Evolutionary conservation across 2,113 vertebrate genomes (phyloP), one percentile per base, ranked within the genome.

Genomic region (Cavia aperea): DNA sequence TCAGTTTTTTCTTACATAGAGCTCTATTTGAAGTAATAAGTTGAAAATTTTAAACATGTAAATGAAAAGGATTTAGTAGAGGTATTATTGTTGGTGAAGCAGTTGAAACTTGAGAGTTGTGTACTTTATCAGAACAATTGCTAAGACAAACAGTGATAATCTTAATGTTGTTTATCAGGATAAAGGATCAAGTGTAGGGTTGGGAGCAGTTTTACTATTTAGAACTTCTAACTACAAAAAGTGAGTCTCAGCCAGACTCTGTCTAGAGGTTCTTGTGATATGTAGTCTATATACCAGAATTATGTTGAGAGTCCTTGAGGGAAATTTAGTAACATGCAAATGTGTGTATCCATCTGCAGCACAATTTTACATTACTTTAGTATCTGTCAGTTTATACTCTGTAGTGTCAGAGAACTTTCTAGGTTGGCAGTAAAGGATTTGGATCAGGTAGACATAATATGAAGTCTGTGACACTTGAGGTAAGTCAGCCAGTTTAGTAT

Each of bases 381-480:
- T 83, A 56, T 84, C 66, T 94, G 72, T 54, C 29, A 85, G 21
- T 46, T 92, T 51, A 15, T 81, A 31, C 14, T 56, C 63, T 87
- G n/a, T 84, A 15, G 81, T 75, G 18, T 89, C 36, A 81, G 56
- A 72, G 82, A 86, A 89, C 66, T 87, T 93, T 10, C n/a, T 60
- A 88, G 49, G 12, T 56, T 92, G 82, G 43, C 79, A 86, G 82
- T 56, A 93, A 93, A 93, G 54, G 29, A 88, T 92, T 86, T 93
- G 19, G 43, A 75, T 86, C 91, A 88, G 78, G 79, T 43, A 68
- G 23, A 82, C 77, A 10, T 83, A 60, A 88, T 54, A 3, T 70
- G 51, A 96, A 93, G 39, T 89, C 68, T 96, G 63, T 94, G 88
- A 84, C 46, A 79, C 86, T 33, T 60, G 33, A 81, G n/a, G 12